Evolutionary conservation across 2,113 vertebrate genomes (phyloP).

Genomic region (Xiphophorus maculatus): DNA sequence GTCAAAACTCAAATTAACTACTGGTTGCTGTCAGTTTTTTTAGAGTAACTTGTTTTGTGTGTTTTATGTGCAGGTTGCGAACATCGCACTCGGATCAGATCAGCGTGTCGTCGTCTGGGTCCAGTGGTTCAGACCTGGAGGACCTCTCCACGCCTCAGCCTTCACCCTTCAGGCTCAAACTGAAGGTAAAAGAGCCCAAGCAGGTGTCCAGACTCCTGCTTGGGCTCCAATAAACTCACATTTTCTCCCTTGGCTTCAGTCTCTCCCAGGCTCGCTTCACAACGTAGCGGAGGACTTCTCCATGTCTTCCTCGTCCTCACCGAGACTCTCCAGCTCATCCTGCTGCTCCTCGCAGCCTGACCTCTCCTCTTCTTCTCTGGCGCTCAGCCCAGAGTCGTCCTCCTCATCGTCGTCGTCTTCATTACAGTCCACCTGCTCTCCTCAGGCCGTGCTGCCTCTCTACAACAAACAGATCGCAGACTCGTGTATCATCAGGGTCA

Average conservation of each 20-base stretch:
- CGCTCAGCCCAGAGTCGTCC: constrained; percentile 23
- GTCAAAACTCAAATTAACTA: background rate
- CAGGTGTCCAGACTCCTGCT: background rate
- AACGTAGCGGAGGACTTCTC: constrained; percentile 80
- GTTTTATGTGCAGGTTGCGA: constrained; percentile 66
- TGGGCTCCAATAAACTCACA: background rate
- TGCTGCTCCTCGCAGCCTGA: constrained; percentile 73
- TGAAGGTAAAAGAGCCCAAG: constrained; percentile 56
- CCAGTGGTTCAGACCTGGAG: constrained; percentile 80
- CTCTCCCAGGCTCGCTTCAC: constrained; percentile 74
- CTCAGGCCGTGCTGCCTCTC: constrained; percentile 49
- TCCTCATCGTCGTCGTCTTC: background rate
- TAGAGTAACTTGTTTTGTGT: too few relatives aligned
- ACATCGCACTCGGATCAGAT: constrained; percentile 75
- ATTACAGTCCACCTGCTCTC: constrained; percentile 42
- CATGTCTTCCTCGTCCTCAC: constrained; percentile 56
- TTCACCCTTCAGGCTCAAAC: constrained; percentile 61
- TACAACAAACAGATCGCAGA: constrained; percentile 82
- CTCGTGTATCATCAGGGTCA: constrained; percentile 86
- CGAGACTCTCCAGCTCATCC: constrained; percentile 50
- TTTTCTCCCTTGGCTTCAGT: constrained; percentile 35
- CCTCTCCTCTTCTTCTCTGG: constrained; percentile 54
- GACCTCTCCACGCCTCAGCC: constrained; percentile 67
- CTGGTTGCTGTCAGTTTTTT: background rate
- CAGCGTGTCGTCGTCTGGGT: constrained; percentile 79